Base-by-base conservation (phyloP, 2,888 invertebrate species). In the Trypoxylon attenuatum region DNA sequence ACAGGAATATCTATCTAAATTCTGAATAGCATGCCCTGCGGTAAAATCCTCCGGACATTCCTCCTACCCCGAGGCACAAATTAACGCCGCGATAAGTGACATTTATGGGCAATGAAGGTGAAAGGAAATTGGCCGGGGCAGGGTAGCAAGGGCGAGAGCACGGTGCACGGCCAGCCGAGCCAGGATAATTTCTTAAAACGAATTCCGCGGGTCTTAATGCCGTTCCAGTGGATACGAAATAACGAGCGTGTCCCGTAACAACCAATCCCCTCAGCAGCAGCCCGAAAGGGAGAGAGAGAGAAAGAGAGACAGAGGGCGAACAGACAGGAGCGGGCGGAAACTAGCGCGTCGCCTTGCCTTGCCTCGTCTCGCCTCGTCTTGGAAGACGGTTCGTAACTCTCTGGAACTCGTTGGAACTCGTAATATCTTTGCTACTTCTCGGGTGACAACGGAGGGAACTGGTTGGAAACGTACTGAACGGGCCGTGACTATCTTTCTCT, bases 371-470 rank as follows among this genome's bases (percentile, higher is more conserved):
- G n/a, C n/a, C n/a, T n/a, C n/a, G n/a, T n/a, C n/a, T n/a, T 19
- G 52, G 19, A 55, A 64, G 71, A 60, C 63, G 59, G 60, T 76
- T 69, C 66, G 71, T 76, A 76, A 76, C 76, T 76, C 69, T 49
- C 53, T 65, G 68, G 62, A 78, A 76, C 76, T 78, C 77, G 74
- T 78, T 74, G 72, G 58, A 77, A 77, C 74, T 78, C 72, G 68
- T 71, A 78, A 78, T 78, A 72, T 78, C 73, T 76, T 76, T 63
- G 71, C 69, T 73, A 62, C 67, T 69, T 69, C 65, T 64, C 66
- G 46, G 57, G 69, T 63, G 73, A 71, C 76, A 73, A 73, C 73
- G 60, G 58, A 52, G 62, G 22, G 63, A 53, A 66, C 53, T 21
- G 61, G 51, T 58, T 29, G 63, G 22, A 54, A 58, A 69, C 22